Evolutionary conservation across 2,888 invertebrate species (phyloP).

Genomic region (Rapana venosa): DNA sequence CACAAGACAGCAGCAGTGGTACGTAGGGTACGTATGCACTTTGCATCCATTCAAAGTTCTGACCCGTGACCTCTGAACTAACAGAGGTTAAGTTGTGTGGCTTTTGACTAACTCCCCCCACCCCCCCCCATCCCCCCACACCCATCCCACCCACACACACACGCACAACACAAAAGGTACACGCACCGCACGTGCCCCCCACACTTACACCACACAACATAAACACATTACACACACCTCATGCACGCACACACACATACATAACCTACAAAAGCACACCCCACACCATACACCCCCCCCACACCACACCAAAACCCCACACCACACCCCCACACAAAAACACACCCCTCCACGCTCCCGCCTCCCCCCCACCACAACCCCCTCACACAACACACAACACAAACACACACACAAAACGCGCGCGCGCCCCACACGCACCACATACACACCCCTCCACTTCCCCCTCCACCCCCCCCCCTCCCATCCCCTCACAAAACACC

Average conservation of each 20-base stretch:
- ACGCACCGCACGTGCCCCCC: background rate
- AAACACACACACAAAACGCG: too few relatives aligned
- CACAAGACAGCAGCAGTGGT: too few relatives aligned
- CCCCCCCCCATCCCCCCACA: background rate
- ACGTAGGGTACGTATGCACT: too few relatives aligned
- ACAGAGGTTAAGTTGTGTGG: too few relatives aligned
- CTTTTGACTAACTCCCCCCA: background rate
- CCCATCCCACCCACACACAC: background rate
- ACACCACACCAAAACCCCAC: too few relatives aligned
- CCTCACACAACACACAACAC: too few relatives aligned
- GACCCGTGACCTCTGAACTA: too few relatives aligned
- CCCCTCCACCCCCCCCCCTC: background rate
- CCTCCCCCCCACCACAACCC: too few relatives aligned
- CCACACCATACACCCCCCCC: too few relatives aligned
- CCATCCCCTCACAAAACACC: background rate
- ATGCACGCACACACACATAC: background rate
- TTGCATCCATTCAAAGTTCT: too few relatives aligned
- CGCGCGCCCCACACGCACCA: background rate
- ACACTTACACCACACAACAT: background rate
- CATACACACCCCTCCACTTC: background rate
- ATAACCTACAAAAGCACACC: background rate
- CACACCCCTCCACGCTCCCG: too few relatives aligned
- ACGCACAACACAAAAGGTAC: background rate
- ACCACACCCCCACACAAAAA: too few relatives aligned
- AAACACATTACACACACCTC: constrained; percentile 16